Percentiles rank a stretch among this genome's conserved stretches.
Conservation (phyloP, 2,797 vertebrate genomes). For the Notolepis coatsorum region DNA sequence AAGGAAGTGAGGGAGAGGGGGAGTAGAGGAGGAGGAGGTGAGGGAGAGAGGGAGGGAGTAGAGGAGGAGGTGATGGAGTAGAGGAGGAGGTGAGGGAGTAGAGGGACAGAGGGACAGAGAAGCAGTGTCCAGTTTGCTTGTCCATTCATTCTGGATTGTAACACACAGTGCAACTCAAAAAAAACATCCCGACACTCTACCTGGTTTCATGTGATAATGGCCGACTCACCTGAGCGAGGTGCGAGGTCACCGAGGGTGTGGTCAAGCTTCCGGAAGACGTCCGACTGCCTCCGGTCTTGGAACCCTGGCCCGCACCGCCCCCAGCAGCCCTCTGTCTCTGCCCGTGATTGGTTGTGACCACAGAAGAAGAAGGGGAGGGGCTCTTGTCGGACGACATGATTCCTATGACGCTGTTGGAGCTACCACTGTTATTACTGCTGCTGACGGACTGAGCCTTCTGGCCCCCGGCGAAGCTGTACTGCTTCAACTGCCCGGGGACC, state of each 20-base stretch:
- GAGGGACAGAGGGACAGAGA: not conserved
- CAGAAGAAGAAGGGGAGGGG: conserved; percentile 52
- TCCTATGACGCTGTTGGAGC: conserved; percentile 46
- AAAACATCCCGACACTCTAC: not conserved
- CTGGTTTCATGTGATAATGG: not conserved
- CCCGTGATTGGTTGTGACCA: conserved; percentile 68
- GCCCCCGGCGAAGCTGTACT: conserved; percentile 62
- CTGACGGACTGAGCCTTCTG: conserved; percentile 63
- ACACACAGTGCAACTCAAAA: not conserved
- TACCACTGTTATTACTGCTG: conserved; percentile 42
- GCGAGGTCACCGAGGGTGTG: conserved; percentile 74
- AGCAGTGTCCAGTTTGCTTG: not conserved
- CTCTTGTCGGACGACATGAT: conserved; percentile 51
- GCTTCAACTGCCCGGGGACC: conserved; percentile 58
- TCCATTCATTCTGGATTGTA: not conserved
- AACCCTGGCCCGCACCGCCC: conserved; percentile 67
- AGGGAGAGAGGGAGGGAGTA: not conserved
- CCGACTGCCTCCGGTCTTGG: conserved; percentile 76
- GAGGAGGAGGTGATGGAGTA: not conserved
- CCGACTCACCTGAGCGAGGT: conserved; percentile 77
- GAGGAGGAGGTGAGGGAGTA: not conserved
- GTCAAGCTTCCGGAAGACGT: conserved; percentile 64
- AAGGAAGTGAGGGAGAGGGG: not conserved
- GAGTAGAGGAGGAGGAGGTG: not conserved
- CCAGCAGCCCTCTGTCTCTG: conserved; percentile 70